Conservation (phyloP, 2,797 vertebrate species). For the Hirundo rustica region DNA sequence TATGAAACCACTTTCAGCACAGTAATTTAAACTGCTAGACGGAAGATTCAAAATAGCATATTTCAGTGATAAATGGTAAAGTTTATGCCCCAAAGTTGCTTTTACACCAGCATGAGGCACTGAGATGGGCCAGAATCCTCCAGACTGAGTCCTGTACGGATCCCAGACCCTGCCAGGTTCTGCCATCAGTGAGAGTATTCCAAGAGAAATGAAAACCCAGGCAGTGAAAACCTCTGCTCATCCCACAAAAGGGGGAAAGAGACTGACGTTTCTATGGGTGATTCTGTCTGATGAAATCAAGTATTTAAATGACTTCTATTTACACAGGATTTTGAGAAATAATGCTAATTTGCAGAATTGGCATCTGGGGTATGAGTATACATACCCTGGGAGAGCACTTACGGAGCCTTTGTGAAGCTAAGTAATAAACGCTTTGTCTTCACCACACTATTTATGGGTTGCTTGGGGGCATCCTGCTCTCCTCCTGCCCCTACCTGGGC, state of each 20-base stretch:
- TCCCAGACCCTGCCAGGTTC: background rate
- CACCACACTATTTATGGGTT: conserved; percentile 81
- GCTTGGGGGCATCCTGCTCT: conserved; percentile 78
- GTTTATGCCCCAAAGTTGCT: background rate
- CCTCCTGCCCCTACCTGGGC: conserved; percentile 74
- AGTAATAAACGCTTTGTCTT: conserved; percentile 81
- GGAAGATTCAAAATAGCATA: background rate
- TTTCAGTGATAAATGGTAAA: background rate
- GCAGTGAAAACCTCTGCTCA: conserved; percentile 57
- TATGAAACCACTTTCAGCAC: background rate
- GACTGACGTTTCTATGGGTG: conserved; percentile 27
- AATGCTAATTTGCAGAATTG: conserved; percentile 71
- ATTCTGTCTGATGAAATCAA: conserved; percentile 56
- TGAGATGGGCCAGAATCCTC: background rate
- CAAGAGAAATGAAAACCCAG: conserved; percentile 53
- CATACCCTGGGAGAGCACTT: conserved; percentile 72
- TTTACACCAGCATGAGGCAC: background rate
- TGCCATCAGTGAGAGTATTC: background rate
- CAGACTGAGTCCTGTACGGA: background rate
- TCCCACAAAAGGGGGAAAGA: conserved; percentile 30
- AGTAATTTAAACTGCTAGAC: background rate
- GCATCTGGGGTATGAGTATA: conserved; percentile 60
- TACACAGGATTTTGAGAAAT: conserved; percentile 71
- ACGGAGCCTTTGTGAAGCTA: conserved; percentile 71
- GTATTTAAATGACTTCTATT: conserved; percentile 67